Base-by-base conservation (phyloP, 1,140 invertebrate species). In the Drosophila miranda region DNA sequence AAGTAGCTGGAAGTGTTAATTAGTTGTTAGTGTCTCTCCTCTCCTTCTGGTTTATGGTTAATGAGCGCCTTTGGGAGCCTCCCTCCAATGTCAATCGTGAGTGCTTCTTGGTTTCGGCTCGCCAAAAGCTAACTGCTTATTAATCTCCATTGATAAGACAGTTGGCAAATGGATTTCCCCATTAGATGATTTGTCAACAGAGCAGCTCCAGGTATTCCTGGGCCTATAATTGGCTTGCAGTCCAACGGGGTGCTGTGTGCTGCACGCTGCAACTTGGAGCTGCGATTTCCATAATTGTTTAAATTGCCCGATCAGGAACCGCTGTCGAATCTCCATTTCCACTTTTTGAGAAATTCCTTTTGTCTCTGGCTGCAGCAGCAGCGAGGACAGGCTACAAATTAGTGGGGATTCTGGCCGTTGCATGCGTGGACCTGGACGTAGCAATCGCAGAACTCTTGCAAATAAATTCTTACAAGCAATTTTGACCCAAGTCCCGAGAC, bases 1-100 rank as follows among this genome's bases (percentile, higher is more conserved):
- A 87, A 78, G 82, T 81, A 81, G 81, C 68, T 86, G 81, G 77
- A 86, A 86, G 82, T 87, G 81, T 86, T 86, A 86, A 86, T 86
- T 86, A 86, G 82, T 81, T 86, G 82, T 78, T 86, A 80, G 76
- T 77, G 53, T 76, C 80, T 82, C 57, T 9, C 9, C 30, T 3
- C 30, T 34, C 8, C 50, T 66, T 55, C 16, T 59, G 52, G 51
- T 49, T 63, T 51, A 52, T 58, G 63, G 16, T 75, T 82, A 75
- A 78, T 67, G 73, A 77, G 56, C 51, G 69, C 61, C 78, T 5
- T 49, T 69, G 67, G 81, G 51, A 74, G 67, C 58, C 34, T 13
- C 11, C 28, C 28, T 45, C 50, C 50, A 49, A 42, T 71, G 75
- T 54, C 66, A 83, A 83, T 75, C 73, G 75, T 79, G 66, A 73